Conservation (phyloP, 2,113 vertebrate genomes). For the Recurvirostra avosetta region DNA sequence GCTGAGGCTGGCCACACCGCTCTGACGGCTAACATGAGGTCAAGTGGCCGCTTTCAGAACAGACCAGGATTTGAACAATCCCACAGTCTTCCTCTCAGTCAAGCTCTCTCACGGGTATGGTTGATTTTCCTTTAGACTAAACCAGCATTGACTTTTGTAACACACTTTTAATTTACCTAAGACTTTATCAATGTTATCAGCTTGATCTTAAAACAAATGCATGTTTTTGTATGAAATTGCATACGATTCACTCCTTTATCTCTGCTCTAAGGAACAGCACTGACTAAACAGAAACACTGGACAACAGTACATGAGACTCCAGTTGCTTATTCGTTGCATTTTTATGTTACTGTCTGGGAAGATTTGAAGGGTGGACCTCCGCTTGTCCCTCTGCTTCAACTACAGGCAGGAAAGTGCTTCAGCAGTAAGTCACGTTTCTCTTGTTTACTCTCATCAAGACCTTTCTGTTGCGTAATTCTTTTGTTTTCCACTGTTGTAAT, state of each 20-base stretch:
- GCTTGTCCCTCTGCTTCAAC: constrained; percentile 36
- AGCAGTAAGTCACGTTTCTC: constrained; percentile 73
- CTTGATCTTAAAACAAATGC: not conserved
- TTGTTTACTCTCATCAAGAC: constrained; percentile 72
- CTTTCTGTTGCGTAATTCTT: constrained; percentile 73
- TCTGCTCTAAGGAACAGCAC: not conserved
- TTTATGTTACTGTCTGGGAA: constrained; percentile 9
- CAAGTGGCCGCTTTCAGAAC: not conserved
- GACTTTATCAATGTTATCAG: constrained; percentile 9
- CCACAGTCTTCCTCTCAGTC: not conserved
- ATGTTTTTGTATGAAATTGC: not conserved
- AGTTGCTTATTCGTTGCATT: not conserved
- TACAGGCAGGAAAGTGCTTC: constrained; percentile 67
- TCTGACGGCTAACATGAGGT: not conserved
- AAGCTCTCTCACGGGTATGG: not conserved
- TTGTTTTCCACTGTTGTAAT: constrained; percentile 74
- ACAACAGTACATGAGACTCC: not conserved
- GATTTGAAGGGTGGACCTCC: constrained; percentile 29
- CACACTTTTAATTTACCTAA: not conserved
- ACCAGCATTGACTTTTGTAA: not conserved
- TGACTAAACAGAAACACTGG: constrained; percentile 27
- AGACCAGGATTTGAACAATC: not conserved
- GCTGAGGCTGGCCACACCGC: not conserved
- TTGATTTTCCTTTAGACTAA: constrained; percentile 1
- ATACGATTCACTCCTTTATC: not conserved